Conservation (phyloP, 2,888 invertebrate species). For the Cheilosia urbana region DNA sequence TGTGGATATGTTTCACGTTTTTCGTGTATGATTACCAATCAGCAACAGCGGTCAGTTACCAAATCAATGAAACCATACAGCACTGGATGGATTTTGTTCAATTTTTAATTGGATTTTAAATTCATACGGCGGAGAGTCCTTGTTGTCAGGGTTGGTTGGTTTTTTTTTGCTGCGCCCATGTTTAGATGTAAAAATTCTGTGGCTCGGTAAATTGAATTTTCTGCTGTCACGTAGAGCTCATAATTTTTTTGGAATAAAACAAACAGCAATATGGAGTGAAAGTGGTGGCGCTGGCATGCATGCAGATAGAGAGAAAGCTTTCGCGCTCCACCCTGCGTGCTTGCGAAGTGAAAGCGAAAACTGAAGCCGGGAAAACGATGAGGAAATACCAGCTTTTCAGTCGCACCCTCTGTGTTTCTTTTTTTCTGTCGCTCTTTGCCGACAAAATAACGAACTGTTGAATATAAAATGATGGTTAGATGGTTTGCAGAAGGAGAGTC, state of each 20-base stretch:
- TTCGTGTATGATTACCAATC: slow-evolving; percentile 35
- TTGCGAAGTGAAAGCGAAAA: slow-evolving; percentile 67
- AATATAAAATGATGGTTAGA: slow-evolving; percentile 49
- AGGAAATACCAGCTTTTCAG: slow-evolving; percentile 20
- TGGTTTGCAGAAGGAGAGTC: neutral
- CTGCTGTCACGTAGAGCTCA: slow-evolving; percentile 42
- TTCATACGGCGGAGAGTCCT: neutral
- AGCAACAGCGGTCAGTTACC: slow-evolving; percentile 20
- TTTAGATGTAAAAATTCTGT: neutral
- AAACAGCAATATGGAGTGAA: slow-evolving; percentile 58
- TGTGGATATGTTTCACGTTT: neutral
- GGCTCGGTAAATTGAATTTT: slow-evolving; percentile 24
- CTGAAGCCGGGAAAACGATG: neutral
- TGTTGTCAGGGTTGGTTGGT: neutral
- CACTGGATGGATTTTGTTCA: slow-evolving; percentile 23
- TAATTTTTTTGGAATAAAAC: slow-evolving; percentile 52
- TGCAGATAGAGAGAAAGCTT: slow-evolving; percentile 25
- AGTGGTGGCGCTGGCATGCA: slow-evolving; percentile 21
- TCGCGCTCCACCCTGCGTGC: slow-evolving; percentile 36
- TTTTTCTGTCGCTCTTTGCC: neutral
- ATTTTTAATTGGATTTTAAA: slow-evolving; percentile 56
- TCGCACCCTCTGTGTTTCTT: slow-evolving; percentile 6
- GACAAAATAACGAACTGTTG: slow-evolving; percentile 63
- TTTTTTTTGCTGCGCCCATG: neutral
- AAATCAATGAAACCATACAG: slow-evolving; percentile 27